phyloP scores from a whole-genome alignment of 2,113 vertebrate genomes.

The Mormyrus iriodes region DNA sequence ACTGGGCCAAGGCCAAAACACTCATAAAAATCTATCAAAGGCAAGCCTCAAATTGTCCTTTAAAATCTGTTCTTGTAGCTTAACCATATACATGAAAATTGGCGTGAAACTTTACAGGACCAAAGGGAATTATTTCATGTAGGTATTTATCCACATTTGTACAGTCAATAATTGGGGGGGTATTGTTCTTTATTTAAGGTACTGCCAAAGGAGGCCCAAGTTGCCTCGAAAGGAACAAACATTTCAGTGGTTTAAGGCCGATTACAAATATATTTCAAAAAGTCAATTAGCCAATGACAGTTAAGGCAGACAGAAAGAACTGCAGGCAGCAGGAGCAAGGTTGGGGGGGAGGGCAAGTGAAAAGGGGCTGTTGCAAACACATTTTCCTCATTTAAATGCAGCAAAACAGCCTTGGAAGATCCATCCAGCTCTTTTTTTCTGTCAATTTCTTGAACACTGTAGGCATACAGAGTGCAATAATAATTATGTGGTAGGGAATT shows the following conservation, averaged over 20 bases:
- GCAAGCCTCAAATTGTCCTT: not conserved
- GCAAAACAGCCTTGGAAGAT: conserved; percentile 12
- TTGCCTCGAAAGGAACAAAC: conserved; percentile 10
- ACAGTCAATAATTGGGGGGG: not conserved
- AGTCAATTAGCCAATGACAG: conserved; percentile 49
- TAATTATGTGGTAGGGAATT: conserved; percentile 37
- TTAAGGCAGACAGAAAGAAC: not conserved
- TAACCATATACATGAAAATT: not conserved
- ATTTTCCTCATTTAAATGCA: conserved; percentile 2
- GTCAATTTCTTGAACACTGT: conserved; percentile 6
- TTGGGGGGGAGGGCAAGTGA: not conserved
- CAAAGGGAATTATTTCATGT: not conserved
- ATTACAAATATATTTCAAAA: conserved; percentile 31
- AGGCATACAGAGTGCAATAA: not conserved
- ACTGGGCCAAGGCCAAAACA: not conserved
- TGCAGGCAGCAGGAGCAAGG: not conserved
- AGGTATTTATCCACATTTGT: not conserved
- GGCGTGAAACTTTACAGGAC: not conserved
- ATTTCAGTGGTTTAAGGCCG: not conserved
- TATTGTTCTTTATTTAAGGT: not conserved
- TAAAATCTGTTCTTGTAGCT: not conserved
- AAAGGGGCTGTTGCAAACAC: not conserved
- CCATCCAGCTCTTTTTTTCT: not conserved
- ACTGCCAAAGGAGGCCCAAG: not conserved
- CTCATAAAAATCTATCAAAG: not conserved